Evolutionary conservation across 2,113 vertebrate genomes (phyloP), one percentile per base, ranked within the genome.

Genomic region (Blennius ocellaris): DNA sequence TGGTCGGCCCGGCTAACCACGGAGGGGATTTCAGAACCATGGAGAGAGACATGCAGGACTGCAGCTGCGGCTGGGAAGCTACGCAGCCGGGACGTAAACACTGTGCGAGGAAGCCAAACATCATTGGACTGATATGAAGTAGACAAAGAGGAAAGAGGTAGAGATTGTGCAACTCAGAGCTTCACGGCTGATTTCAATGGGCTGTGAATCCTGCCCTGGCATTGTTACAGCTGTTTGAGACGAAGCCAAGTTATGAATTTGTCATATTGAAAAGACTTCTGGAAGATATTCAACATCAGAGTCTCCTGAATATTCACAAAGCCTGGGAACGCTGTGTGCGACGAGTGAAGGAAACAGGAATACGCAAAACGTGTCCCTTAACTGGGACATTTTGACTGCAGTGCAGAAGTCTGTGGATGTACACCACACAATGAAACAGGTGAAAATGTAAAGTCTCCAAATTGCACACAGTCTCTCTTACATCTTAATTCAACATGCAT

Each of bases 1-100:
- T 80, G 81, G 81, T 54, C 41, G 1, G 6, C 44, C 45, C 8
- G 38, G 48, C 64, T 21, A 5, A 57, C 52, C 40, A 41, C 55
- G 7, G 64, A 57, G 69, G 58, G 79, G 72, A 65, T 75, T 92
- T 92, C 85, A 92, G 91, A n/a, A 92, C 90, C 91, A 87, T 21
- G 88, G 90, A 93, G 81, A 90, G 90, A 81, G 87, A 71, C 80
- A 66, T 51, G 38, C 56, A 61, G 66, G n/a, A 58, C 68, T 45
- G 41, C 54, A 44, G 76, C 62, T 48, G 67, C 64, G 82, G 63
- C 62, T 77, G 78, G n/a, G n/a, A n/a, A n/a, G n/a, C n/a, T n/a
- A n/a, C n/a, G 69, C 50, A 44, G 62, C 38, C 21, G 21, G 21
- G 2, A 56, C 80, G 66, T 40, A 11, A 53, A 9, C 9, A 9